These are phyloP conservation scores for Gopherus evgoodei DNA, from an alignment of 2,113 vertebrate species.

Conservation along the genomic window DNA sequence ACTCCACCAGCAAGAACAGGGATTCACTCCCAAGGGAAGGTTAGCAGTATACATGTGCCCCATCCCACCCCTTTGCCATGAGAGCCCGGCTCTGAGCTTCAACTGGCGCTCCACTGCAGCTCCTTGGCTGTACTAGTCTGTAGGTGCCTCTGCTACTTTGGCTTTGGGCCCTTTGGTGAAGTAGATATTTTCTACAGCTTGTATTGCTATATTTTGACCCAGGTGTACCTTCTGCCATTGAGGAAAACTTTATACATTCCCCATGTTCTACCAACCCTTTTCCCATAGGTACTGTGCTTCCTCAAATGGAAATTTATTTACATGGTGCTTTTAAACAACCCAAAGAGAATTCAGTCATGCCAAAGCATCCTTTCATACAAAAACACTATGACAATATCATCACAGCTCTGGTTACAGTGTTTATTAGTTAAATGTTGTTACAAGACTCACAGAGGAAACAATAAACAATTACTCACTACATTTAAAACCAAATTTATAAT, in stretches of 20 bases:
- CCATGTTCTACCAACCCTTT: neutral
- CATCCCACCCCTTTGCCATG: neutral
- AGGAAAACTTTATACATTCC: neutral
- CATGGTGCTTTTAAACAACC: neutral
- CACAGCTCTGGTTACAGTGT: neutral
- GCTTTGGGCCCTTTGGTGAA: neutral
- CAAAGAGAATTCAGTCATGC: accelerated
- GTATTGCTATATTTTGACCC: neutral
- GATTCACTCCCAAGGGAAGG: neutral
- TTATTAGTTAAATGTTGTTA: neutral
- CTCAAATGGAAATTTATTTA: neutral
- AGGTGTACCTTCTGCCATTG: neutral
- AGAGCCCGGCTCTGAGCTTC: neutral
- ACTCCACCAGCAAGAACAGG: accelerated
- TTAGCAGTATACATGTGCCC: neutral
- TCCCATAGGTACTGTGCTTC: neutral
- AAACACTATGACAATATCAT: neutral
- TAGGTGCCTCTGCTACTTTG: neutral
- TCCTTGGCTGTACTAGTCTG: neutral
- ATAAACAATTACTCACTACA: neutral
- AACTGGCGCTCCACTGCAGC: neutral
- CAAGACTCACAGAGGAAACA: neutral
- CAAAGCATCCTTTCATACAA: neutral
- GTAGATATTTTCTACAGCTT: neutral
- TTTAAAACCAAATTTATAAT: neutral